A percentile compares a stretch with the other conserved stretches of the same genome.
phyloP scores from a whole-genome alignment of 2,888 invertebrate genomes.

The Bembecia ichneumoniformis region DNA sequence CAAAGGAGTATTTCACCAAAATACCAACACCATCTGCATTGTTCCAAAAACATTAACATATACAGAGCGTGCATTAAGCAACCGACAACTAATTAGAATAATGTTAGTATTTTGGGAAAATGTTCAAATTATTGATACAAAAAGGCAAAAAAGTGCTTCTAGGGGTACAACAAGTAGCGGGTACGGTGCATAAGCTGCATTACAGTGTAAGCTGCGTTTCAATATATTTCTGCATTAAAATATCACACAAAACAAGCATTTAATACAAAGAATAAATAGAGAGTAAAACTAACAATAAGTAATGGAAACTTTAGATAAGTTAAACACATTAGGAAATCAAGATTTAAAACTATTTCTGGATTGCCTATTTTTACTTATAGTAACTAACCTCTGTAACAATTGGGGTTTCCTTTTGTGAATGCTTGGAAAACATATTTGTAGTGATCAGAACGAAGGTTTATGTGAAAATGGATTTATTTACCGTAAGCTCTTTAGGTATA shows the following conservation, averaged over 20 bases:
- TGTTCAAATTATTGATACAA: conserved; percentile 26
- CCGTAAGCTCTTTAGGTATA: conserved; percentile 17
- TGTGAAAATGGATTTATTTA: conserved; percentile 52
- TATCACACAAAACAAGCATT: background rate
- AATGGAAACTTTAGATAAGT: no score
- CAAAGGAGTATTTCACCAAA: conserved; percentile 60
- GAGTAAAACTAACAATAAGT: no score
- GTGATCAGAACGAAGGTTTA: conserved; percentile 37
- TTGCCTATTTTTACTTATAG: background rate
- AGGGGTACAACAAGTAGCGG: conserved; percentile 41
- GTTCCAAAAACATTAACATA: conserved; percentile 27
- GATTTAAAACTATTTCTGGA: no score
- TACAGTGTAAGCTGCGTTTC: conserved; percentile 35
- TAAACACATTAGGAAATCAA: no score
- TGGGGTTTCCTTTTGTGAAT: conserved; percentile 53
- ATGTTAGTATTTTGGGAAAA: conserved; percentile 72
- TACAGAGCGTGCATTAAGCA: conserved; percentile 42
- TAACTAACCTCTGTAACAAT: conserved; percentile 57
- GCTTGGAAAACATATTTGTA: conserved; percentile 64
- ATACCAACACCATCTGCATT: conserved; percentile 67
- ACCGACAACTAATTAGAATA: conserved; percentile 35
- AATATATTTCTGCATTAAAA: background rate
- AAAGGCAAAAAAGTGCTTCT: conserved; percentile 27
- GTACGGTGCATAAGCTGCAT: conserved; percentile 46
- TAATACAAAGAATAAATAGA: no score